Conservation (phyloP, 2,888 invertebrate species). For the Oscheius sp. region DNA sequence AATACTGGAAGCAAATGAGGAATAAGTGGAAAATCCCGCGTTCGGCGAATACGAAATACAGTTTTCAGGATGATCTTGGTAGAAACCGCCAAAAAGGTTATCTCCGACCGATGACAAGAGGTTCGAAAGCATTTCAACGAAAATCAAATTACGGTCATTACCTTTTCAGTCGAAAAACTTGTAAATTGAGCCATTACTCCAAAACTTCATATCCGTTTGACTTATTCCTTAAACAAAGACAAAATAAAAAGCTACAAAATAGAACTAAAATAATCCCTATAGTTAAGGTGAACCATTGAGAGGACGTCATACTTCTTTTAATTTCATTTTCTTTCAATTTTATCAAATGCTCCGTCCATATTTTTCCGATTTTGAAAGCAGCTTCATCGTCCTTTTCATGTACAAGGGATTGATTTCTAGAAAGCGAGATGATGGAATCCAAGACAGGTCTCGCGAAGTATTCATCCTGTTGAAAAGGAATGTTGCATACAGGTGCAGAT, state of each 20-base stretch:
- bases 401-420: not conserved
- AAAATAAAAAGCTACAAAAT: not conserved
- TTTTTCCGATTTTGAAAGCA: not conserved
- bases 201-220: too few relatives aligned
- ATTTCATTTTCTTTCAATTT: too few relatives aligned
- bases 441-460: not conserved
- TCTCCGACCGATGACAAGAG: not conserved
- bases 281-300: too few relatives aligned
- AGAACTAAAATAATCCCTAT: too few relatives aligned
- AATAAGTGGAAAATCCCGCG: not conserved
- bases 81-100: conserved; percentile 16
- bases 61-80: conserved; percentile 5
- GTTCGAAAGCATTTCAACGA: not conserved
- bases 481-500: not conserved
- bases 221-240: too few relatives aligned
- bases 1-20: not conserved
- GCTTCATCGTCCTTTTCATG: not conserved
- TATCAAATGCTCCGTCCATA: not conserved
- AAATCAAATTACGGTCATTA: too few relatives aligned
- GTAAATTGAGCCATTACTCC: too few relatives aligned
- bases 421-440: not conserved
- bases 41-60: not conserved
- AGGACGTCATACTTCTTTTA: too few relatives aligned
- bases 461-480: not conserved
- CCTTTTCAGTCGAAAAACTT: not conserved